Conservation (phyloP, 1,140 invertebrate genomes). For the roundworm (Caenorhabditis elegans) region WBcel235 BX284602.5:192501-193000, state of each 20-base stretch:
- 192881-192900: slow-evolving; percentile 11
- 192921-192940: too few species aligned
- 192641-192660: slow-evolving; percentile 17
- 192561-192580: background rate
- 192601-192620: background rate
- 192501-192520: too few species aligned
- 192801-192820: slow-evolving; percentile 2
- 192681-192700: background rate
- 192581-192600: background rate
- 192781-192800: background rate
- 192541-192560: too few species aligned
- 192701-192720: background rate
- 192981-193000: background rate
- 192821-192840: background rate
- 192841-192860: background rate
- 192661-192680: slow-evolving; percentile 13
- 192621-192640: slow-evolving; percentile 2
- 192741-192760: slow-evolving; percentile 1
- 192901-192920: background rate
- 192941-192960: too few species aligned
- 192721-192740: slow-evolving; percentile 1
- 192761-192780: background rate
- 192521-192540: too few species aligned
- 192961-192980: background rate
- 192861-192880: background rate